These are phyloP conservation scores for Catharus ustulatus DNA, from an alignment of 2,797 vertebrate genomes.

Conservation along the genomic window DNA sequence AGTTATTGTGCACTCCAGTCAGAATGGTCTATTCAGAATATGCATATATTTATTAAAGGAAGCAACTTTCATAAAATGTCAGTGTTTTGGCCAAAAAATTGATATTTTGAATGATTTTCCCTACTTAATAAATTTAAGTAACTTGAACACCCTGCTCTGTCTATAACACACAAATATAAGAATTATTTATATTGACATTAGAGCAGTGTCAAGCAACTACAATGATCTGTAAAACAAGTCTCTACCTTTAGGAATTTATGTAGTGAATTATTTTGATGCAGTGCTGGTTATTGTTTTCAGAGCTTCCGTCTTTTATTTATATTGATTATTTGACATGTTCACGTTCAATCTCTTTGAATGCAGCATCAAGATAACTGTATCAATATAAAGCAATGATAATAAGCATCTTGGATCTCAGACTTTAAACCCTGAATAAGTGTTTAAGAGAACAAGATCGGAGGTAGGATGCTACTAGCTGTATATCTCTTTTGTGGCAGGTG, in stretches of 20 bases:
- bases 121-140: constrained; percentile 29
- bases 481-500: background rate
- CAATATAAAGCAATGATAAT: background rate
- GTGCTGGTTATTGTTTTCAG: background rate
- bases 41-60: background rate
- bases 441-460: background rate
- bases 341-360: background rate
- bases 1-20: background rate
- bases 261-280: constrained; percentile 2
- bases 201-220: background rate
- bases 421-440: background rate
- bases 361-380: constrained; percentile 2
- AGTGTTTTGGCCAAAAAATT: background rate
- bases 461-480: background rate
- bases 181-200: background rate
- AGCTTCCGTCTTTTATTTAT: background rate
- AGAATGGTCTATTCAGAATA: background rate
- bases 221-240: background rate
- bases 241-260: background rate
- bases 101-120: background rate
- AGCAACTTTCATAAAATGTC: background rate
- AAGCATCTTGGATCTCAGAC: background rate
- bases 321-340: constrained; percentile 13
- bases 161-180: background rate
- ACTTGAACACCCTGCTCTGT: background rate